Evolutionary conservation across 2,797 vertebrate genomes (phyloP).

Genomic region (Dermochelys coriacea): DNA sequence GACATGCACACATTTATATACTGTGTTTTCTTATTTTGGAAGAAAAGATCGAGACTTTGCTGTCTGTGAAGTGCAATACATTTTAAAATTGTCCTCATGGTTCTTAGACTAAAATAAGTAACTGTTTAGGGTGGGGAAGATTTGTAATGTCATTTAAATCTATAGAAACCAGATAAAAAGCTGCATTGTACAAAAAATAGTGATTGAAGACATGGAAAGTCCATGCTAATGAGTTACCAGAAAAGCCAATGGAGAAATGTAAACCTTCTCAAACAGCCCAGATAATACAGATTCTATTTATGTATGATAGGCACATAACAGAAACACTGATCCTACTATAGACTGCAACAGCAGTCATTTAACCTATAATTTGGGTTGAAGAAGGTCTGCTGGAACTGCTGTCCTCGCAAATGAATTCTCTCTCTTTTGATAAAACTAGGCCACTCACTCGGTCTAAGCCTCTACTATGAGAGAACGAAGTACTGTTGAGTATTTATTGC

Average conservation of each 20-base stretch:
- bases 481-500: background rate
- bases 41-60: constrained; percentile 29
- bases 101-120: background rate
- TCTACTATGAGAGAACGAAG: background rate
- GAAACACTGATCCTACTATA: background rate
- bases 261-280: constrained; percentile 12
- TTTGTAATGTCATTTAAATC: background rate
- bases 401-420: constrained; percentile 23
- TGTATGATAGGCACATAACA: background rate
- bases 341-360: constrained; percentile 6
- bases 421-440: constrained; percentile 38
- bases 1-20: constrained; percentile 36
- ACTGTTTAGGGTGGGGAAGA: too few relatives aligned
- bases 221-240: background rate
- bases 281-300: constrained; percentile 15
- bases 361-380: constrained; percentile 5
- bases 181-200: background rate
- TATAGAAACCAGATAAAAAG: background rate
- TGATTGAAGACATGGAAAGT: background rate
- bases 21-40: constrained; percentile 58
- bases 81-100: background rate
- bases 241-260: background rate
- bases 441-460: background rate
- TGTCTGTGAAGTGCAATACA: constrained; percentile 46
- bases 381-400: constrained; percentile 7